Base-by-base conservation (phyloP, 2,888 invertebrate genomes). In the Drosophila nr. fundita region DNA sequence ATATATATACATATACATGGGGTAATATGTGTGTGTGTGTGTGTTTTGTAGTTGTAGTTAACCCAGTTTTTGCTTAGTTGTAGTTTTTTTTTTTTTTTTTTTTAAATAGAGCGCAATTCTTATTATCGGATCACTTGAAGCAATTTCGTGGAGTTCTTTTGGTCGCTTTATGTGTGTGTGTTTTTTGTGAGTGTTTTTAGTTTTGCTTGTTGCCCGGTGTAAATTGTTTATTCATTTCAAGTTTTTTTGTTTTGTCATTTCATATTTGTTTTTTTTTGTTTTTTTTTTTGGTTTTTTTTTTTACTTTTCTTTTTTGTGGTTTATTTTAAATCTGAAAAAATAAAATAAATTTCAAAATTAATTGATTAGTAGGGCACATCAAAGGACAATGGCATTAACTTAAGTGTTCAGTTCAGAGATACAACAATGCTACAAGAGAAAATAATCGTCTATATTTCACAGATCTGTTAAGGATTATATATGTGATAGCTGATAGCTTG, bases 41-140 rank as follows among this genome's bases (percentile, higher is more conserved):
- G 55, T 68, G 45, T 57, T 48, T 32, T 69, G 36, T 62, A 59
- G 30, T 66, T 60, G 45, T 65, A 68, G 71, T 80, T 79, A 57
- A 75, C 61, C 63, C 76, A 79, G 67, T 67, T 71, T 71, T 40
- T 64, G 70, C 66, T 77, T 75, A 79, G 80, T 79, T 49, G 24
- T 73, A 68, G 61, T 60, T 45, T 85, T 78, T 67, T 67, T 65
- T 66, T 48, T 68, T 48, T 71, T 36, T 32, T 21, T 18, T 10
- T 55, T 68, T 57, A 4, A 36, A 68, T 75, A 80, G 67, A 83
- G 78, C 78, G 81, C 76, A 80, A 85, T 82, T 87, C 73, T 86
- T 89, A 86, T 86, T 89, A 85, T 85, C 89, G 89, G 89, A 85
- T 85, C 85, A 85, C 85, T 85, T 89, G 85, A 89, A 85, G 87